Evolutionary conservation across 2,113 vertebrate genomes (phyloP).

Genomic region (Scatophagus argus): DNA sequence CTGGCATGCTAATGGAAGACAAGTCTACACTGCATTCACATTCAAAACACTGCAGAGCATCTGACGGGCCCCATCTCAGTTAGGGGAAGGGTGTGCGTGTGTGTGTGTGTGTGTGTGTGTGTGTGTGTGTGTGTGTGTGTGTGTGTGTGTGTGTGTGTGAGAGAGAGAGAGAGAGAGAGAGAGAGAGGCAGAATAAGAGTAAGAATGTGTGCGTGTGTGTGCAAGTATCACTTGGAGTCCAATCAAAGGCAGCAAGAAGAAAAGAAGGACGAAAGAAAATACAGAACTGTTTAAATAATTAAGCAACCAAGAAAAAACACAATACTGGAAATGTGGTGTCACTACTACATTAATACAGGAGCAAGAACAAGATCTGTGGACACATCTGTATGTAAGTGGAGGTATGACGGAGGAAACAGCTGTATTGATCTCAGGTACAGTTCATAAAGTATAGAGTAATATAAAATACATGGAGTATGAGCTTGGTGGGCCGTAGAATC

Average conservation of each 20-base stretch:
- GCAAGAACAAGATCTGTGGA: background rate
- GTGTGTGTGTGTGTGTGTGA: background rate
- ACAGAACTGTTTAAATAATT: background rate
- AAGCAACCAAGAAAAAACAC: background rate
- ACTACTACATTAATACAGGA: too few species aligned
- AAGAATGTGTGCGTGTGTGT: background rate
- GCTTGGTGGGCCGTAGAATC: too few species aligned
- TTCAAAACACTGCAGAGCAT: conserved; percentile 57
- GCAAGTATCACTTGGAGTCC: background rate
- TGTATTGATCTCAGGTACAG: background rate
- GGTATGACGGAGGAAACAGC: background rate
- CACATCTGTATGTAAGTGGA: background rate
- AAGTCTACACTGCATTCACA: conserved; percentile 49
- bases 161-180: too few species aligned
- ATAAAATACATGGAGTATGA: background rate
- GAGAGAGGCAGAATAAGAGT: too few species aligned
- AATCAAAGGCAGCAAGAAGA: background rate
- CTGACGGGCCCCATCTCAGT: conserved; percentile 28
- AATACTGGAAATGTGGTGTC: background rate
- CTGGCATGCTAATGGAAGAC: conserved; percentile 54
- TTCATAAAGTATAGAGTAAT: background rate
- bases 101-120: background rate
- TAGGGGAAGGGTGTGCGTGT: background rate
- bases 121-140: background rate
- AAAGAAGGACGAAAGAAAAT: background rate